phyloP scores from a whole-genome alignment of 2,797 vertebrate genomes.

The Brachyalestes nurse region DNA sequence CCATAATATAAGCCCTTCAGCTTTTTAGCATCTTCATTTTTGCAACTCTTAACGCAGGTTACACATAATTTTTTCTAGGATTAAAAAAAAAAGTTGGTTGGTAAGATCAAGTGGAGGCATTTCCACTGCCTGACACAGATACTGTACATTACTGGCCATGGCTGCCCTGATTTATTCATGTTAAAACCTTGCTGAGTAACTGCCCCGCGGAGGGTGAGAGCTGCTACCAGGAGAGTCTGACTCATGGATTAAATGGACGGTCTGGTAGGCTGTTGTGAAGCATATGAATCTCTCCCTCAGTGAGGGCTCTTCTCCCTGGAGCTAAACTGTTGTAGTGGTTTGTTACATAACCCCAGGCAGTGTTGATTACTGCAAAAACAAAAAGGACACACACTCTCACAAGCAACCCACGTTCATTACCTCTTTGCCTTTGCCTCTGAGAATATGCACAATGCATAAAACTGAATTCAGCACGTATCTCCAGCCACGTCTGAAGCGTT shows the following conservation, averaged over 20 bases:
- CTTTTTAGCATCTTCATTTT: no score
- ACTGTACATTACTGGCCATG: neutral
- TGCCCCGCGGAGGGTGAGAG: neutral
- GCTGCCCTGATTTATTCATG: slow-evolving; percentile 14
- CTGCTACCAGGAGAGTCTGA: slow-evolving; percentile 23
- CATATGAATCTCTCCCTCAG: neutral
- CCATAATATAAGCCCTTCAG: no score
- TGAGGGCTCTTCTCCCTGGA: neutral
- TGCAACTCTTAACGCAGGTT: neutral
- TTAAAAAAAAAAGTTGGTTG: neutral
- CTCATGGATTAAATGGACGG: slow-evolving; percentile 34
- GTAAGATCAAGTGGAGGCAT: neutral
- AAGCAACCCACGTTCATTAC: neutral
- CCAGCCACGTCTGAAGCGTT: neutral
- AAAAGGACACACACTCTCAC: neutral
- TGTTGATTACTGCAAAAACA: slow-evolving; percentile 9
- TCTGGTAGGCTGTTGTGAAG: slow-evolving; percentile 22
- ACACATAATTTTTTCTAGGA: neutral
- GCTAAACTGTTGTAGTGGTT: neutral
- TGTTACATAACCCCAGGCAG: slow-evolving; percentile 16
- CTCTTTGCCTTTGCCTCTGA: neutral
- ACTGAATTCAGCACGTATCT: neutral
- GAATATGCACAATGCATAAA: neutral
- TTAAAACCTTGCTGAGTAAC: slow-evolving; percentile 20
- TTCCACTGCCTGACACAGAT: neutral